Evolutionary conservation across 2,113 vertebrate species (phyloP).

Genomic region (Anarhynchus alexandrinus): DNA sequence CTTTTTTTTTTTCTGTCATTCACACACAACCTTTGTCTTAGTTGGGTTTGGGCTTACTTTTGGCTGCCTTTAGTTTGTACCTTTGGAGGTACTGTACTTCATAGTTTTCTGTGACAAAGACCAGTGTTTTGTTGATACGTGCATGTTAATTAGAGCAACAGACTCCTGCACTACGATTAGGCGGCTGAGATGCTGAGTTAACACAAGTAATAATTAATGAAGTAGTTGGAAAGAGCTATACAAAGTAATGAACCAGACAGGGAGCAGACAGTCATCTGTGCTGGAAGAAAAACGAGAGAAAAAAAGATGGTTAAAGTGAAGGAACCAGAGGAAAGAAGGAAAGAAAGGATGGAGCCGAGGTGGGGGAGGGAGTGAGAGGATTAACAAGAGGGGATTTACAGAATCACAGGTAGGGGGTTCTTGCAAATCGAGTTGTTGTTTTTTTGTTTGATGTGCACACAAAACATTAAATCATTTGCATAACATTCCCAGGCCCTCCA

Average conservation of each 20-base stretch:
- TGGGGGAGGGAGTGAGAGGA: neutral
- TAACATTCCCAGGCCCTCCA: slow-evolving; percentile 15
- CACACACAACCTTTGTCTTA: neutral
- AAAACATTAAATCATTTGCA: slow-evolving; percentile 1
- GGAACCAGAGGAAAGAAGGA: neutral
- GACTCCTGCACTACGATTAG: neutral
- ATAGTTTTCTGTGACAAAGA: neutral
- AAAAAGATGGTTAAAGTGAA: neutral
- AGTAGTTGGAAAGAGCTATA: neutral
- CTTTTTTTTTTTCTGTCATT: neutral
- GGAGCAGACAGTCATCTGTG: neutral
- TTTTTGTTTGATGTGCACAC: neutral
- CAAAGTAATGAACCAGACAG: neutral
- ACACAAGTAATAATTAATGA: neutral
- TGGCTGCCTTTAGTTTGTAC: neutral
- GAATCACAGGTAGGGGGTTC: neutral
- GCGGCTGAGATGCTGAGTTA: neutral
- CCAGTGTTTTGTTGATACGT: neutral
- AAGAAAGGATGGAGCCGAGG: neutral
- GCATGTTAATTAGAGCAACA: neutral
- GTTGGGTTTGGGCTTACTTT: neutral
- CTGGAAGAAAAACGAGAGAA: neutral
- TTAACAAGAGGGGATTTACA: neutral
- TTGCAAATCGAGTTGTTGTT: neutral
- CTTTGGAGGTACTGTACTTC: neutral